These are phyloP conservation scores for Trachurus trachurus DNA, from an alignment of 2,797 vertebrate genomes.

Conservation along the genomic window DNA sequence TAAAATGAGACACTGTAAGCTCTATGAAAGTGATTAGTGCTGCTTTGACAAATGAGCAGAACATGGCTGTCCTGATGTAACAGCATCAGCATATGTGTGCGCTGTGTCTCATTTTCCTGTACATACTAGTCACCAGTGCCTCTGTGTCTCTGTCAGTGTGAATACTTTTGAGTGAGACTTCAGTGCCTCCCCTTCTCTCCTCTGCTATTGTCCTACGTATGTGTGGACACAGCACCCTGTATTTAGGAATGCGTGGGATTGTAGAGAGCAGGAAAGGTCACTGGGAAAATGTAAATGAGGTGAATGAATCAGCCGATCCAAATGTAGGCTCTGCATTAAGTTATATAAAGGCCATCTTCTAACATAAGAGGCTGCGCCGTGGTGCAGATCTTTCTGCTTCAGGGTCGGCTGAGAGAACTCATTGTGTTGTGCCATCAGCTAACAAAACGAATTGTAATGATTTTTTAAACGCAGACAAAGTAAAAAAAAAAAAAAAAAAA, in stretches of 20 bases:
- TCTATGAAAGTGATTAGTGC: slow-evolving; percentile 48
- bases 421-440: slow-evolving; percentile 15
- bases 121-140: slow-evolving; percentile 1
- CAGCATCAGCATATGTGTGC: slow-evolving; percentile 7
- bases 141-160: slow-evolving; percentile 10
- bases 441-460: slow-evolving; percentile 12
- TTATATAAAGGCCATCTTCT: slow-evolving; percentile 70
- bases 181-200: slow-evolving; percentile 48
- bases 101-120: slow-evolving; percentile 1
- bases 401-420: slow-evolving; percentile 25
- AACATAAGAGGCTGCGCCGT: slow-evolving; percentile 22
- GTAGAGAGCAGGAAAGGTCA: slow-evolving; percentile 75
- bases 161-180: slow-evolving; percentile 35
- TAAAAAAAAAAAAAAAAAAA: slow-evolving; percentile 36
- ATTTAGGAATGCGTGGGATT: slow-evolving; percentile 79
- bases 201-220: slow-evolving; percentile 62
- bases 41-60: slow-evolving; percentile 49
- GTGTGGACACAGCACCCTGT: slow-evolving; percentile 71
- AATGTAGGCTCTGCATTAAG: slow-evolving; percentile 74
- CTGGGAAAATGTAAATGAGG: slow-evolving; percentile 78
- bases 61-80: slow-evolving; percentile 1
- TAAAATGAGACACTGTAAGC: slow-evolving; percentile 28
- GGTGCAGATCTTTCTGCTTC: slow-evolving; percentile 27
- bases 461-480: slow-evolving; percentile 24
- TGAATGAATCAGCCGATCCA: slow-evolving; percentile 77